A percentile compares a stretch with the other conserved stretches of the same genome.
These are phyloP conservation scores for Eupeodes latifasciatus DNA, from an alignment of 2,888 invertebrate species.

Conservation along the genomic window DNA sequence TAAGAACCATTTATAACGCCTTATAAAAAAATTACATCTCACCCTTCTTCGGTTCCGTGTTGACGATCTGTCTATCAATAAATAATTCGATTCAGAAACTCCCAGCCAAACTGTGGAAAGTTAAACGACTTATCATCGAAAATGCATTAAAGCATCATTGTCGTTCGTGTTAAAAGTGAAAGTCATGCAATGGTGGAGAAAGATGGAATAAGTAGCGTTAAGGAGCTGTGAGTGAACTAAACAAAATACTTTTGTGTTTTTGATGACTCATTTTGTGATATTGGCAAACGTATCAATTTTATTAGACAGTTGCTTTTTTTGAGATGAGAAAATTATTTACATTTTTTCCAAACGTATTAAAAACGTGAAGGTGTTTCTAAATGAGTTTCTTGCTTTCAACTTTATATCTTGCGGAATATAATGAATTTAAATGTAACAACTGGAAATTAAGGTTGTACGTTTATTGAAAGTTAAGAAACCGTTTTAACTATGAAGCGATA, in stretches of 20 bases:
- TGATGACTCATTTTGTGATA: slow-evolving; percentile 65
- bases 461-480: too few species aligned
- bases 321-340: not conserved
- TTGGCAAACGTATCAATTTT: slow-evolving; percentile 72
- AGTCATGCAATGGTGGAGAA: slow-evolving; percentile 48
- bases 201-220: slow-evolving; percentile 33
- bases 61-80: slow-evolving; percentile 40
- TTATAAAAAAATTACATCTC: slow-evolving; percentile 25
- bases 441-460: too few species aligned
- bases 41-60: slow-evolving; percentile 11
- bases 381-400: not conserved
- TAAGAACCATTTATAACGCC: slow-evolving; percentile 23
- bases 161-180: slow-evolving; percentile 54
- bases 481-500: too few species aligned
- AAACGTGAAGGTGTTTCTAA: slow-evolving; percentile 28
- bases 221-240: slow-evolving; percentile 38
- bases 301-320: slow-evolving; percentile 55
- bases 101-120: not conserved
- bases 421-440: too few species aligned
- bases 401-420: not conserved
- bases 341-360: slow-evolving; percentile 3
- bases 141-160: slow-evolving; percentile 40
- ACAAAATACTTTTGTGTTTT: slow-evolving; percentile 24
- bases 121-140: slow-evolving; percentile 12
- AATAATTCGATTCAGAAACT: slow-evolving; percentile 67